A percentile compares a stretch with the other conserved stretches of the same genome.
phyloP scores from a whole-genome alignment of 37 sponge, comb jelly and placozoan species.

The Aphrocallistes beatrix region DNA sequence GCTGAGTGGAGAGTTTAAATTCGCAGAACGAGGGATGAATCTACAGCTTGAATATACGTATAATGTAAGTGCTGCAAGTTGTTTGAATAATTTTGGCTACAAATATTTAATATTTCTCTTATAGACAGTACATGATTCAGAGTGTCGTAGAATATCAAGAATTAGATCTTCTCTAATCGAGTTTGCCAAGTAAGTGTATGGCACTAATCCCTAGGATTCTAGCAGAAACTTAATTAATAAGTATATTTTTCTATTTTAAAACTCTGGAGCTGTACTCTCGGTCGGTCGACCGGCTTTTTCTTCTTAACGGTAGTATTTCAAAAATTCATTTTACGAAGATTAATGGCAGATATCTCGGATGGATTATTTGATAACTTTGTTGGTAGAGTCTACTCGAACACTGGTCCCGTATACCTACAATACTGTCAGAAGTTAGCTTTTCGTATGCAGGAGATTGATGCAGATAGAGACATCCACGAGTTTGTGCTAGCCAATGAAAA shows the following conservation, averaged over 20 bases:
- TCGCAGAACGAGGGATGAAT: background rate
- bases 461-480: constrained; percentile 37
- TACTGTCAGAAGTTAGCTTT: constrained; percentile 55
- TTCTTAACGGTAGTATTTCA: too few relatives aligned
- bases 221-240: too few relatives aligned
- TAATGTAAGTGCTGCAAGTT: background rate
- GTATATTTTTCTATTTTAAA: too few relatives aligned
- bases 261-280: too few relatives aligned
- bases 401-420: constrained; percentile 74
- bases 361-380: background rate
- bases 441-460: constrained; percentile 58
- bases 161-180: background rate
- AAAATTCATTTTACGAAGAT: too few relatives aligned
- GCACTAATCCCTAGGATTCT: background rate
- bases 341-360: too few relatives aligned
- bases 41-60: background rate
- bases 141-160: background rate
- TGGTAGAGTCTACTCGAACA: constrained; percentile 68
- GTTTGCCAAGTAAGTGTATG: background rate
- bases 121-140: constrained; percentile 10
- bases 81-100: background rate
- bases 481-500: constrained; percentile 34
- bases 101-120: background rate
- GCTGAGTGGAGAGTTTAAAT: background rate
- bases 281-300: too few relatives aligned